Evolutionary conservation across 92 coral and sea anemone species (phyloP), one percentile per base, ranked within the genome.

Genomic region (Scolanthus callimorphus): DNA sequence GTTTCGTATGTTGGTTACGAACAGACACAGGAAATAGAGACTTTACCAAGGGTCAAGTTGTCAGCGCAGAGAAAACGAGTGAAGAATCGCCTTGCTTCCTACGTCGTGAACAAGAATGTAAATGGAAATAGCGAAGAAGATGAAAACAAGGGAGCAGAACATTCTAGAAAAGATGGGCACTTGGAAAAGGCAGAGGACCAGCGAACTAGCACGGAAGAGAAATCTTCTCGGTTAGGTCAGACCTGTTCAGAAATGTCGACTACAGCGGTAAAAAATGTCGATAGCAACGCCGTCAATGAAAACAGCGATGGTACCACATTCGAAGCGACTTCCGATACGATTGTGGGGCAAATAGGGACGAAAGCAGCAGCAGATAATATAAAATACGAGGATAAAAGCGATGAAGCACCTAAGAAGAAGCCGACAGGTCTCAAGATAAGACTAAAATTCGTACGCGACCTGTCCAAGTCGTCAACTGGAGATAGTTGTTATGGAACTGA

Each of bases 1-100:
- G 78, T 82, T 27, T 70, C 83, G 11, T 82, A 39, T 24, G 63
- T 74, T 44, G 89, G 89, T 3, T 75, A 81, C 27, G 83, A 82
- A 31, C 50, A 68, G 26, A 82, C 89, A 2, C 70, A 74, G 17
- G 57, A 46, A 27, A 75, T 82, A 20, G 89, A 82, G 62, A 76
- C 89, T 19, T 24, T 68, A 21, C 75, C 75, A 11, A 68, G 65
- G 48, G 65, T 55, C 41, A 57, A 57, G n/a, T 29, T 45, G 6
- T 29, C 65, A 13, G 45, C 75, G 13, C 75, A 68, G 11, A 20
- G 57, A 28, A 68, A 68, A 30, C 55, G 75, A 46, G 46, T 43
- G 22, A 46, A 46, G 52, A 20, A 46, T 10, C 8, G 52, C 8
- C 52, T 46, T 10, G 52, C 19, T 20, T 4, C 4, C 11, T 46